A percentile compares a stretch with the other conserved stretches of the same genome.
These are phyloP conservation scores for Istiophorus platypterus DNA, from an alignment of 2,113 vertebrate genomes.

Conservation along the genomic window DNA sequence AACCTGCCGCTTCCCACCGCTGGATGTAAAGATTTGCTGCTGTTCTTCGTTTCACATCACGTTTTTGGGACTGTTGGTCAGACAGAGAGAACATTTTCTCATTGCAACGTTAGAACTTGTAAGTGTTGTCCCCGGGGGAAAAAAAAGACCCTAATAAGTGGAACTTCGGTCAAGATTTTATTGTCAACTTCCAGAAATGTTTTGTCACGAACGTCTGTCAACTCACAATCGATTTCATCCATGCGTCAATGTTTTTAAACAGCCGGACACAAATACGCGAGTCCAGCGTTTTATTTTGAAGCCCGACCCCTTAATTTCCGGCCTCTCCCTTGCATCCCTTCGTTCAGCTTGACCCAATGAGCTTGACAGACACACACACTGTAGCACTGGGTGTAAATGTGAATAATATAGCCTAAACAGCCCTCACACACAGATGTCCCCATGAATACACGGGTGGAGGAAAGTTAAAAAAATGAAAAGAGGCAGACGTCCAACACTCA, in stretches of 20 bases:
- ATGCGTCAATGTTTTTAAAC: too few relatives aligned
- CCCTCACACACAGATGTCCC: constrained; percentile 5
- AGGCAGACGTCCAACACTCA: constrained; percentile 44
- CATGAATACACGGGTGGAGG: background rate
- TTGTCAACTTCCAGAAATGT: background rate
- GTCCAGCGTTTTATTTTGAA: constrained; percentile 56
- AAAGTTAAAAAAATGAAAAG: constrained; percentile 15
- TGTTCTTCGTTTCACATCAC: too few relatives aligned
- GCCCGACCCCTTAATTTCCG: background rate
- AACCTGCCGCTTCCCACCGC: too few relatives aligned
- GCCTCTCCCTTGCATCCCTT: background rate
- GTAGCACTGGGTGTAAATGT: constrained; percentile 4
- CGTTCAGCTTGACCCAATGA: constrained; percentile 2
- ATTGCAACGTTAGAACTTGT: too few relatives aligned
- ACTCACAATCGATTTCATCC: too few relatives aligned
- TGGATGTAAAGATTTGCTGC: too few relatives aligned
- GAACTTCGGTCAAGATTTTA: background rate
- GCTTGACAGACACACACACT: background rate
- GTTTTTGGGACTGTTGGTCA: too few relatives aligned
- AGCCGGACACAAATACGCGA: fast-evolving
- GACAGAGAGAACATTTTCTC: background rate
- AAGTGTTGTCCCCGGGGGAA: background rate
- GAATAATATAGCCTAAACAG: constrained; percentile 17
- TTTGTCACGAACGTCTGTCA: background rate
- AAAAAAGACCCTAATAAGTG: background rate